A percentile compares a stretch with the other conserved stretches of the same genome.
Conservation (phyloP, 2,113 vertebrate genomes). For the Varanus salvator region DNA sequence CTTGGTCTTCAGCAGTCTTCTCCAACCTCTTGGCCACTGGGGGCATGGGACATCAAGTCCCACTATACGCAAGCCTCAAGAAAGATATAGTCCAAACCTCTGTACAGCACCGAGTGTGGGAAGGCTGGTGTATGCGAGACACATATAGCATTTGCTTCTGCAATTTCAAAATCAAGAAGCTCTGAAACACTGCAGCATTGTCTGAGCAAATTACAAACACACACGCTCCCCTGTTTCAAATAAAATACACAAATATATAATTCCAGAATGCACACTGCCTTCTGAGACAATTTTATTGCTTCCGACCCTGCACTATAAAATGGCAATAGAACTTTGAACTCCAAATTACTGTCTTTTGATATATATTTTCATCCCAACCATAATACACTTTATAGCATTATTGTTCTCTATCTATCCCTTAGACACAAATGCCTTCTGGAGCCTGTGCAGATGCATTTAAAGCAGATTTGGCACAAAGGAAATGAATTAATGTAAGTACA, state of each 20-base stretch:
- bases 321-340: slow-evolving; percentile 54
- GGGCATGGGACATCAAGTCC: too few relatives aligned
- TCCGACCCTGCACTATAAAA: slow-evolving; percentile 55
- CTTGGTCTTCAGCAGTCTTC: too few relatives aligned
- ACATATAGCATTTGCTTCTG: background rate
- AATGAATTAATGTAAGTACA: slow-evolving; percentile 44
- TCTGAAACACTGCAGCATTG: background rate
- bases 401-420: slow-evolving; percentile 63
- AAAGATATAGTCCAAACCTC: too few relatives aligned
- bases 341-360: slow-evolving; percentile 55
- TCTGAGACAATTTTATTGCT: slow-evolving; percentile 66
- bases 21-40: too few relatives aligned
- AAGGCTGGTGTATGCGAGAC: background rate
- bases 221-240: too few relatives aligned
- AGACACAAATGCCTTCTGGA: slow-evolving; percentile 34
- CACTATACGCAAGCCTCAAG: too few relatives aligned
- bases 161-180: background rate
- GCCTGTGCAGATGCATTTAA: slow-evolving; percentile 20
- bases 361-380: slow-evolving; percentile 58
- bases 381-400: slow-evolving; percentile 61
- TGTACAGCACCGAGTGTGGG: background rate
- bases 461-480: slow-evolving; percentile 52
- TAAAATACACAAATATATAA: too few relatives aligned
- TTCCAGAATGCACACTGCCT: slow-evolving; percentile 66
- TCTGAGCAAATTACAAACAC: background rate